Evolutionary conservation across 2,797 vertebrate species (phyloP).

Genomic region (Sternotherus odoratus): DNA sequence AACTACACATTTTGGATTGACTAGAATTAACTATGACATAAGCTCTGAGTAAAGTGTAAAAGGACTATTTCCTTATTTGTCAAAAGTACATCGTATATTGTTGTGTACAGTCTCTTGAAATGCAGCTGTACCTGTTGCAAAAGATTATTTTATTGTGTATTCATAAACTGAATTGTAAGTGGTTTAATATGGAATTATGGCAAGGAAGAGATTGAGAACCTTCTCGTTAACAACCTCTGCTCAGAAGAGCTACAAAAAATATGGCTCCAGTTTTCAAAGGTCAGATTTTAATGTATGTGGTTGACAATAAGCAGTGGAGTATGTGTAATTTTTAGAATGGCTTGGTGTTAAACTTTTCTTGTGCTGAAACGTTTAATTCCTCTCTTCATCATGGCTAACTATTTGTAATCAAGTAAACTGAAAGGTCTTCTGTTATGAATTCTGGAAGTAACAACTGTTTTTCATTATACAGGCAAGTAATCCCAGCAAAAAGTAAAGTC

Average conservation of each 20-base stretch:
- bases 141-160: background rate
- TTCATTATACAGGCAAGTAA: conserved; percentile 81
- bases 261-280: background rate
- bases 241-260: background rate
- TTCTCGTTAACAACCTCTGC: background rate
- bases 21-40: background rate
- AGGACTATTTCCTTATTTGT: background rate
- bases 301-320: background rate
- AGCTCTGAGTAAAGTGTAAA: background rate
- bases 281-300: background rate
- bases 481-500: conserved; percentile 91
- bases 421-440: background rate
- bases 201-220: background rate
- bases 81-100: background rate
- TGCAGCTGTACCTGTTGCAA: background rate
- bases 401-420: background rate
- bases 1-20: background rate
- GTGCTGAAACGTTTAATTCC: background rate
- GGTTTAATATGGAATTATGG: background rate
- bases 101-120: background rate
- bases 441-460: background rate
- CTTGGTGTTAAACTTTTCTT: background rate
- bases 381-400: background rate
- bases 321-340: rapidly evolving
- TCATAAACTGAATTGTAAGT: background rate